Conservation (phyloP, 2,888 invertebrate species). For the Salpingus planirostris region DNA sequence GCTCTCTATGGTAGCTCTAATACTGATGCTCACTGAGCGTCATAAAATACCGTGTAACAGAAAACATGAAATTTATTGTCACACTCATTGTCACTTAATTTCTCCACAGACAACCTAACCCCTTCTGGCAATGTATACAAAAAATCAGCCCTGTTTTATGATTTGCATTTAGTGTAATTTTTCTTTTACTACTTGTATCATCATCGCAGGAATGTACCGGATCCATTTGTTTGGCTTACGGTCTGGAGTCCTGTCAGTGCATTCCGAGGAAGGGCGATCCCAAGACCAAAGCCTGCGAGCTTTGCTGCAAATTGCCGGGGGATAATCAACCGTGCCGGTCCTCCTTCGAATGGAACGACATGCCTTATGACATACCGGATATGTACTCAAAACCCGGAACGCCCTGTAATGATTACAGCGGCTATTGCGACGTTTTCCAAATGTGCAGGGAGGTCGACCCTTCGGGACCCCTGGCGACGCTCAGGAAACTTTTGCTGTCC, state of each 20-base stretch:
- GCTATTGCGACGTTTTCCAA: slow-evolving; percentile 66
- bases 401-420: slow-evolving; percentile 89
- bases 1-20: too few species aligned
- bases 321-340: slow-evolving; percentile 76
- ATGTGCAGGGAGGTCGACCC: slow-evolving; percentile 88
- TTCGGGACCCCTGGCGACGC: slow-evolving; percentile 82
- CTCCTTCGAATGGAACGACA: slow-evolving; percentile 82
- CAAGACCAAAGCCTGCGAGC: slow-evolving; percentile 81
- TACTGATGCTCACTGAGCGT: too few species aligned
- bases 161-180: slow-evolving; percentile 4
- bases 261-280: slow-evolving; percentile 69
- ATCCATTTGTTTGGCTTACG: slow-evolving; percentile 95
- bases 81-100: too few species aligned
- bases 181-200: too few species aligned
- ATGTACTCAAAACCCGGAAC: slow-evolving; percentile 91
- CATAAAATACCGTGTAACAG: too few species aligned
- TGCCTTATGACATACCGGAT: slow-evolving; percentile 85
- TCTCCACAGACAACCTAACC: background rate
- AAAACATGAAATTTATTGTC: too few species aligned
- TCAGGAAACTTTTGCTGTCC: slow-evolving; percentile 75
- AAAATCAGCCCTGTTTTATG: slow-evolving; percentile 1
- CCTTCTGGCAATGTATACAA: background rate
- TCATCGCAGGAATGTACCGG: slow-evolving; percentile 82
- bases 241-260: slow-evolving; percentile 93
- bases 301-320: slow-evolving; percentile 84